phyloP scores from a whole-genome alignment of 2,113 vertebrate genomes.

The Microcebus jonahi region DNA sequence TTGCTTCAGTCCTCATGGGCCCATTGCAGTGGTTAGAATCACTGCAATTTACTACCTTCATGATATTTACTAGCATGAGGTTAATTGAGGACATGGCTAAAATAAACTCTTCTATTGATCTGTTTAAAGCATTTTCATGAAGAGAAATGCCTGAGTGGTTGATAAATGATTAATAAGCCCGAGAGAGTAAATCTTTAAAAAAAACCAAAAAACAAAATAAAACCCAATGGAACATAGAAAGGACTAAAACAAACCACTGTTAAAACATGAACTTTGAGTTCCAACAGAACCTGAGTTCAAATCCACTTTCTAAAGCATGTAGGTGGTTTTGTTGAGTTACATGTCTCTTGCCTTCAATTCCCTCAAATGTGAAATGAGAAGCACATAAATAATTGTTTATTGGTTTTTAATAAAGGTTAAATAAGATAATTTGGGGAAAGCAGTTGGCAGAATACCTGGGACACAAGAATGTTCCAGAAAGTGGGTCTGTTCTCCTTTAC shows the following conservation, averaged over 20 bases:
- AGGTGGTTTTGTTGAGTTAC: background rate
- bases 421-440: constrained; percentile 5
- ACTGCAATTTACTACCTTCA: background rate
- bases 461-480: background rate
- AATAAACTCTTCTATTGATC: background rate
- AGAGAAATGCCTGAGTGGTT: background rate
- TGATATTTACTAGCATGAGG: background rate
- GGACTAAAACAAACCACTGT: background rate
- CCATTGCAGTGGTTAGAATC: background rate
- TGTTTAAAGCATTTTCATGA: background rate
- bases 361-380: background rate
- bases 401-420: background rate
- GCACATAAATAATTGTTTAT: background rate
- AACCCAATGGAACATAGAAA: background rate
- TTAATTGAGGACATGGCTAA: background rate
- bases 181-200: background rate
- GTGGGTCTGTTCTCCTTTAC: background rate
- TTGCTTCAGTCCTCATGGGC: background rate
- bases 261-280: background rate
- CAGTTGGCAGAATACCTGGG: background rate
- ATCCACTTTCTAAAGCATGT: background rate
- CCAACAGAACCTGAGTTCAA: background rate
- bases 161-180: constrained; percentile 24
- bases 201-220: background rate
- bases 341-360: background rate